These are phyloP conservation scores for Ectropis grisescens DNA, from an alignment of 1,140 invertebrate species.

Conservation along the genomic window DNA sequence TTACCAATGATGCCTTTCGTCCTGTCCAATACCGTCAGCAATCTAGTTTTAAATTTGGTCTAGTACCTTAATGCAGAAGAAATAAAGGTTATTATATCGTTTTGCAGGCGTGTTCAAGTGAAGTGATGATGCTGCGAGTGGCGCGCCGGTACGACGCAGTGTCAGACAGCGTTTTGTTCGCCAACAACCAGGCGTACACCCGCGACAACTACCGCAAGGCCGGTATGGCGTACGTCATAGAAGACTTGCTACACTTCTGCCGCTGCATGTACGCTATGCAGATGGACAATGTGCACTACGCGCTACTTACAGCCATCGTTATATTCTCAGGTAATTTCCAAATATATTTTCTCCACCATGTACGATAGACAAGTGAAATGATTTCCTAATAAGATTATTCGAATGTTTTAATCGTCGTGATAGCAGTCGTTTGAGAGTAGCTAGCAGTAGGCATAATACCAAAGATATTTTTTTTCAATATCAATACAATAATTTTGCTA, in stretches of 20 bases:
- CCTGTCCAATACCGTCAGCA: too few relatives aligned
- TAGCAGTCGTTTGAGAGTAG: too few relatives aligned
- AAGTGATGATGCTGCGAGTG: constrained; percentile 98
- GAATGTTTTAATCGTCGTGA: too few relatives aligned
- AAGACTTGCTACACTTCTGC: constrained; percentile 94
- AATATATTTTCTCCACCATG: too few relatives aligned
- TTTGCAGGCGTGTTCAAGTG: constrained; percentile 92
- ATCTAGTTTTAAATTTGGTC: too few relatives aligned
- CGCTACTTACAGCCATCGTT: constrained; percentile 95
- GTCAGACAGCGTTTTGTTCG: constrained; percentile 95
- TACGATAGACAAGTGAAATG: too few relatives aligned
- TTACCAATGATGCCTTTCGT: too few relatives aligned
- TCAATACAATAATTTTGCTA: too few relatives aligned
- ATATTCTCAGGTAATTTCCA: constrained; percentile 98
- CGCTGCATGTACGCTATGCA: constrained; percentile 90
- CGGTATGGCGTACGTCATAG: constrained; percentile 91
- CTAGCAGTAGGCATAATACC: too few relatives aligned
- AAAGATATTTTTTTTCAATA: too few relatives aligned
- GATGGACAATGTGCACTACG: constrained; percentile 98
- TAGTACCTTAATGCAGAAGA: too few relatives aligned
- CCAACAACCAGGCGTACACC: constrained; percentile 94
- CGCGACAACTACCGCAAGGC: constrained; percentile 92
- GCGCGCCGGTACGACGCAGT: constrained; percentile 93
- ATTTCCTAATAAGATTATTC: too few relatives aligned
- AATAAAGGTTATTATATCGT: not conserved